Base-by-base conservation (phyloP, 2,888 invertebrate species). In the Synanthedon tipuliformis region DNA sequence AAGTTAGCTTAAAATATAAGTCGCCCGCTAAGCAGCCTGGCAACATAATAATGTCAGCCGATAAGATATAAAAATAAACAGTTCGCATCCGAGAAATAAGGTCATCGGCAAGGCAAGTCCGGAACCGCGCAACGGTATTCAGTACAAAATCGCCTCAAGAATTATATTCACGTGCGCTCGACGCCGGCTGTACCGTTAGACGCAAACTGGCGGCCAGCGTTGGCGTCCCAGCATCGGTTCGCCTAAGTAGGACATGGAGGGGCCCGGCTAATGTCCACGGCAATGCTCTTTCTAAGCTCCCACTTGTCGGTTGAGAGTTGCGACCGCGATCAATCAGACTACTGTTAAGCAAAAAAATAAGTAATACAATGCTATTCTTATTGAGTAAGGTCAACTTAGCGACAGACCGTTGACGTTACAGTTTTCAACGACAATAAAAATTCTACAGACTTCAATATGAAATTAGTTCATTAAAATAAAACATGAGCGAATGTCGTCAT, bases 111-210 rank as follows among this genome's bases (percentile, higher is more conserved):
- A 68, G 83, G 69, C 79, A 75, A 68, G 83, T 80, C 86, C 86
- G 85, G 85, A 86, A 86, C 84, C 75, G 75, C 76, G 70, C 84
- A 86, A 80, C 87, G 84, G 87, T 83, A 71, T 81, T 75, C 70
- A 77, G 86, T 86, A 85, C 86, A 84, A 87, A 86, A 86, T 84
- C 81, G 78, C 86, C 79, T 80, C 84, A 83, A 86, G 86, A 85
- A 86, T 85, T 85, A 86, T 85, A n/a, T 85, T 85, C 85, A 85
- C 84, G 86, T 84, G 83, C 84, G 73, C 76, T 68, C 73, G 70
- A 69, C 70, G 71, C 65, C 69, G 67, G 59, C 68, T 54, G 62
- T 68, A 81, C 84, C 85, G 85, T 84, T 84, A 84, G 66, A 69
- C 51, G 54, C 69, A 16, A 40, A 34, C 48, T 48, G 50, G 40